phyloP scores from a whole-genome alignment of 2,888 invertebrate species.

The Netelia fuscicornis region DNA sequence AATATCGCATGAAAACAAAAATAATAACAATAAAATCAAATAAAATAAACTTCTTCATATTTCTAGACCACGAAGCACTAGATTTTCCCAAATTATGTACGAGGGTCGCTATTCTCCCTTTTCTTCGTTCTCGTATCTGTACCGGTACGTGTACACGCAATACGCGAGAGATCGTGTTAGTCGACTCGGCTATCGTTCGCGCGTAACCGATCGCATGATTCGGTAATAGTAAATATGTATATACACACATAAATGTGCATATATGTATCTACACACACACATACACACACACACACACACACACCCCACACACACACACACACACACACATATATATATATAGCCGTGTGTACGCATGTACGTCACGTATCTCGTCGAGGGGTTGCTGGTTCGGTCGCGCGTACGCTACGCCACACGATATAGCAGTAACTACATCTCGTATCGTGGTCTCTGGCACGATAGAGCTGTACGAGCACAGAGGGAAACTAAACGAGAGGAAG shows the following conservation, averaged over 20 bases:
- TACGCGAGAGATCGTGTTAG: slow-evolving; percentile 61
- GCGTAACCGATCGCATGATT: slow-evolving; percentile 60
- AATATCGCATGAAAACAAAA: not conserved
- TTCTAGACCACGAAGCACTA: not conserved
- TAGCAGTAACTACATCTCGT: slow-evolving; percentile 57
- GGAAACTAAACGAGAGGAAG: slow-evolving; percentile 53
- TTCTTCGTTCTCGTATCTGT: not conserved
- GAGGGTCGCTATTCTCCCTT: not conserved
- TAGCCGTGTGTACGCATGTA: slow-evolving; percentile 51
- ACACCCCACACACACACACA: too few relatives aligned
- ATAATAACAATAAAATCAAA: too few relatives aligned
- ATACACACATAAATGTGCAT: not conserved
- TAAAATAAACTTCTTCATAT: not conserved
- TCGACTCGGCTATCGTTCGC: slow-evolving; percentile 56
- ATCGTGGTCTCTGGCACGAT: slow-evolving; percentile 63
- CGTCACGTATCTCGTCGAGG: slow-evolving; percentile 60
- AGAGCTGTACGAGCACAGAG: slow-evolving; percentile 56
- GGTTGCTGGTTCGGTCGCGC: slow-evolving; percentile 33
- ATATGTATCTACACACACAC: not conserved
- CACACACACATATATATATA: not conserved
- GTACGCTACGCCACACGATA: slow-evolving; percentile 58
- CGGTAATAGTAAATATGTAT: slow-evolving; percentile 29
- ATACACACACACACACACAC: too few relatives aligned
- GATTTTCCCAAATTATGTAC: not conserved
- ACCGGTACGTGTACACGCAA: slow-evolving; percentile 26